Conservation (phyloP, 2,113 vertebrate genomes). For the Ctenomys sociabilis region DNA sequence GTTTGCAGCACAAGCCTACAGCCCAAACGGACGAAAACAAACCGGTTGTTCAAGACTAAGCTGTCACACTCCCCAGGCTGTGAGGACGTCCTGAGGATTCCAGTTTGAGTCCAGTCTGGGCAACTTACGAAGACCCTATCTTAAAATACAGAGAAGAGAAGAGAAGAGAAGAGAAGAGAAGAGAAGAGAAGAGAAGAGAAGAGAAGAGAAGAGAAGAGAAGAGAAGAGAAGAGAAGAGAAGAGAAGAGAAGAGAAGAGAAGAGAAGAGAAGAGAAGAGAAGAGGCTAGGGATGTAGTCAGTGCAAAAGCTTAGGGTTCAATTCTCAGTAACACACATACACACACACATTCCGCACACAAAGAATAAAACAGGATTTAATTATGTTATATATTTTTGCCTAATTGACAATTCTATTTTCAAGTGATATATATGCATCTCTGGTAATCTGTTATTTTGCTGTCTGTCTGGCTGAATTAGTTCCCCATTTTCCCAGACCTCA, state of each 20-base stretch:
- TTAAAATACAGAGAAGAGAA: background rate
- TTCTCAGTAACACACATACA: background rate
- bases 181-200: background rate
- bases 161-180: no score
- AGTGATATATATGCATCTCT: background rate
- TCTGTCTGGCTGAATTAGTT: conserved; percentile 29
- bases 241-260: no score
- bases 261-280: background rate
- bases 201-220: no score
- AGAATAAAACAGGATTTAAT: conserved; percentile 39
- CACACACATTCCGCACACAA: background rate
- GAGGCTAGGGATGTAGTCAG: background rate
- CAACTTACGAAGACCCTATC: background rate
- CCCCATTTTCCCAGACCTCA: background rate
- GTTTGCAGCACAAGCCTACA: no score
- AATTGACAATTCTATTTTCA: conserved; percentile 23
- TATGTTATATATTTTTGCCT: background rate
- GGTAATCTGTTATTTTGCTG: background rate
- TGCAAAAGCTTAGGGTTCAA: background rate
- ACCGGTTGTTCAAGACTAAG: no score
- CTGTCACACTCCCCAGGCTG: no score
- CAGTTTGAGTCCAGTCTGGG: background rate
- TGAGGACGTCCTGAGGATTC: background rate
- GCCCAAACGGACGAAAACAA: no score
- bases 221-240: background rate